A percentile compares a stretch with the other conserved stretches of the same genome.
Conservation (phyloP, 1,140 invertebrate species). For the Matsumurasca onukii region DNA sequence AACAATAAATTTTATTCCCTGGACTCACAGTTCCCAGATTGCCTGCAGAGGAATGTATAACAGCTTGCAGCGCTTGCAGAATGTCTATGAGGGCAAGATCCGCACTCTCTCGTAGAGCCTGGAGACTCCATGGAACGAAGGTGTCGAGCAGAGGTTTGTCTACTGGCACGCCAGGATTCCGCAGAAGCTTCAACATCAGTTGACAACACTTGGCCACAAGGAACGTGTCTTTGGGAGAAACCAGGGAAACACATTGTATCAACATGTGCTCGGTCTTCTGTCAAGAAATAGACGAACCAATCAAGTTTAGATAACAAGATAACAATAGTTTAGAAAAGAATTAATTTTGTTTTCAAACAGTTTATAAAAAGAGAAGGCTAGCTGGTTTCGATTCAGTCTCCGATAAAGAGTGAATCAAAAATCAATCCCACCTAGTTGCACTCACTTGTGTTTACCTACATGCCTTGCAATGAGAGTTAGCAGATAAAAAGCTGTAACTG, state of each 20-base stretch:
- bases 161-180: background rate
- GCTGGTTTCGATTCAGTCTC: background rate
- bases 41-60: background rate
- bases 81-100: constrained; percentile 32
- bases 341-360: background rate
- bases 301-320: background rate
- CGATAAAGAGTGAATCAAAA: background rate
- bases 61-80: constrained; percentile 27
- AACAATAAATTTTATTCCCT: too few relatives aligned
- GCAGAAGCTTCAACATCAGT: constrained; percentile 25
- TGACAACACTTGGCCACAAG: constrained; percentile 30
- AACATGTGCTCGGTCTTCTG: constrained; percentile 17
- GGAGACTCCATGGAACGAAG: constrained; percentile 19
- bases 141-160: constrained; percentile 11
- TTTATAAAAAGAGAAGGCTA: background rate
- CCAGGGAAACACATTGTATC: constrained; percentile 17
- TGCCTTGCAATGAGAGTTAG: too few relatives aligned
- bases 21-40: background rate
- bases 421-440: background rate
- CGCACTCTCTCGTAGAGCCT: constrained; percentile 13
- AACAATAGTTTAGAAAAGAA: background rate
- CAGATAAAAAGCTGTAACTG: too few relatives aligned
- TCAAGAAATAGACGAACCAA: background rate
- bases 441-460: background rate
- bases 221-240: constrained; percentile 27